Conservation (phyloP, 2,797 vertebrate genomes). For the Channallabes apus region DNA sequence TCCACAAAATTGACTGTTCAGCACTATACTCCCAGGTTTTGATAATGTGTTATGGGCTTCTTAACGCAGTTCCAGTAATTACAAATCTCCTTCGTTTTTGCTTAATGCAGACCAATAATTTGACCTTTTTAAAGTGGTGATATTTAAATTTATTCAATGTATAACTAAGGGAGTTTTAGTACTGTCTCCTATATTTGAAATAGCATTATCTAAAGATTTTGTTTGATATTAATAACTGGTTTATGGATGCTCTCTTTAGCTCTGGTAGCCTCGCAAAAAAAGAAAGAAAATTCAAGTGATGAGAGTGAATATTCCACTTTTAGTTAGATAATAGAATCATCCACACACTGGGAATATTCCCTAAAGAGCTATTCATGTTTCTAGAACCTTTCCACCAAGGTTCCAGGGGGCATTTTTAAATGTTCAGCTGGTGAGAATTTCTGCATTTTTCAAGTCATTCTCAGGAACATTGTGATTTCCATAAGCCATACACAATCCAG, state of each 20-base stretch:
- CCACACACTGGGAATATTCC: neutral
- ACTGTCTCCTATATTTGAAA: neutral
- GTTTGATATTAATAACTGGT: constrained; percentile 14
- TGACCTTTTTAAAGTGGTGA: too few species aligned
- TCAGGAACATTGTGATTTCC: neutral
- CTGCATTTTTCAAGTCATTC: neutral
- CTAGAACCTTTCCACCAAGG: neutral
- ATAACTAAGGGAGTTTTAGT: neutral
- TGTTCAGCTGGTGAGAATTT: neutral
- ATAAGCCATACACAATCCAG: neutral
- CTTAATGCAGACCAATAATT: too few species aligned
- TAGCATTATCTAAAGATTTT: constrained; percentile 28
- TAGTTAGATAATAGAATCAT: neutral
- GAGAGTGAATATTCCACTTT: neutral
- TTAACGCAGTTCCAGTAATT: too few species aligned
- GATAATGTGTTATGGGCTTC: too few species aligned
- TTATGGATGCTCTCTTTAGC: neutral
- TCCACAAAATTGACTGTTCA: too few species aligned
- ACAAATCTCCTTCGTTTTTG: too few species aligned
- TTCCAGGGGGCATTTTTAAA: neutral
- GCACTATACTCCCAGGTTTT: too few species aligned
- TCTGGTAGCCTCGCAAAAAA: too few species aligned
- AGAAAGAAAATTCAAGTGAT: neutral
- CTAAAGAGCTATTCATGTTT: neutral
- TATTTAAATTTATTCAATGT: too few species aligned